Evolutionary conservation across 2,113 vertebrate genomes (phyloP).

Genomic region (Ciconia boyciana): DNA sequence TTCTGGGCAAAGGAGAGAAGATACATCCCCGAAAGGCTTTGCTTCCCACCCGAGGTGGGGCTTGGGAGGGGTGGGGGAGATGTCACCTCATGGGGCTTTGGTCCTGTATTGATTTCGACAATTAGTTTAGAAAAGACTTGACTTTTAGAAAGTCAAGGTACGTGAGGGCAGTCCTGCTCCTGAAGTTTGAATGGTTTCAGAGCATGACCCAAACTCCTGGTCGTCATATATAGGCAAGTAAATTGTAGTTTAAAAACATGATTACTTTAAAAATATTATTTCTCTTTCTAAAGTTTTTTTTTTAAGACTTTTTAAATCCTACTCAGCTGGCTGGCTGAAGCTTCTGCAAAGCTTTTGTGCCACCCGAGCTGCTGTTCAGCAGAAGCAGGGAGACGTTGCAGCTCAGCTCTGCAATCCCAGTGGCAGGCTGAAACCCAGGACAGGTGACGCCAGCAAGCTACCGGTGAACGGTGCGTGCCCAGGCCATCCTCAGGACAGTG

Average conservation of each 20-base stretch:
- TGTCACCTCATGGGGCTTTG: neutral
- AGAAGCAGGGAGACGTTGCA: neutral
- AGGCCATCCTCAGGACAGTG: neutral
- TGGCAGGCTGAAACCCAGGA: neutral
- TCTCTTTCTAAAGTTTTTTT: neutral
- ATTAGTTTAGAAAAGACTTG: neutral
- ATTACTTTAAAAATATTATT: neutral
- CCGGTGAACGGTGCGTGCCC: accelerated
- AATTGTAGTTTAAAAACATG: neutral
- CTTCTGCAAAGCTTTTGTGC: neutral
- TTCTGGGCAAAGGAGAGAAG: neutral
- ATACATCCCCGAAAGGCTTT: neutral
- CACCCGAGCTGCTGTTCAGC: neutral
- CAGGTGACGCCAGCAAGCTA: neutral
- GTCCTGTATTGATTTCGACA: neutral
- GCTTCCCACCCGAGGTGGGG: neutral
- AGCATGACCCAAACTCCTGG: neutral
- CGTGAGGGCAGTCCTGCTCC: accelerated
- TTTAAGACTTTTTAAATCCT: neutral
- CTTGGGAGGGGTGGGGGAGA: neutral
- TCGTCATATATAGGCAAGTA: neutral
- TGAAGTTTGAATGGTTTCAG: neutral
- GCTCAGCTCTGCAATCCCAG: neutral
- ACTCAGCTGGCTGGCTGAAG: neutral
- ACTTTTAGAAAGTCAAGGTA: neutral